These are phyloP conservation scores for Mesorhabditis spiculigera DNA, from an alignment of 2,888 invertebrate species.

Conservation along the genomic window DNA sequence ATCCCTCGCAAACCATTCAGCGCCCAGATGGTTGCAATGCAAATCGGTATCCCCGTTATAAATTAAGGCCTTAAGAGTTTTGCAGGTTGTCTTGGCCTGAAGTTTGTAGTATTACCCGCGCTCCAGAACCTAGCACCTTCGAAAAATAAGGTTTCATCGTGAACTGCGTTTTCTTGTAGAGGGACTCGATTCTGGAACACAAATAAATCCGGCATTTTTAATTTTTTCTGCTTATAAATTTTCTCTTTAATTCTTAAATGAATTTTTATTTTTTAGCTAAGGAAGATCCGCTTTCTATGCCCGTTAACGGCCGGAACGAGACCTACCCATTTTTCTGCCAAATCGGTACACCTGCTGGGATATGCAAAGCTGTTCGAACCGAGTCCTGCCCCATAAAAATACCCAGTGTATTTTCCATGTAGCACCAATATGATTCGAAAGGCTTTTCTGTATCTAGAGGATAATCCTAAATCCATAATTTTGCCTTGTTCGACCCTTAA, in stretches of 20 bases:
- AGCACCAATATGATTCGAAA: conserved; percentile 32
- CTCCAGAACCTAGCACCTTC: background rate
- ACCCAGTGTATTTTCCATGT: conserved; percentile 25
- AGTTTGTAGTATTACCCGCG: too few relatives aligned
- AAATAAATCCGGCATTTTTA: background rate
- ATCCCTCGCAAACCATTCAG: conserved; percentile 46
- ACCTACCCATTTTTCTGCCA: conserved; percentile 35
- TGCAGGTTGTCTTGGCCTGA: background rate
- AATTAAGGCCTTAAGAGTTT: conserved; percentile 36
- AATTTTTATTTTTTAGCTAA: too few relatives aligned
- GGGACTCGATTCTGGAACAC: background rate
- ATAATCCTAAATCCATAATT: conserved; percentile 17
- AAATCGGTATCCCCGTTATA: conserved; percentile 53
- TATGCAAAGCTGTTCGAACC: conserved; percentile 38
- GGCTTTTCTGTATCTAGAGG: conserved; percentile 35
- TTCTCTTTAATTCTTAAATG: background rate
- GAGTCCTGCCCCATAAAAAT: conserved; percentile 26
- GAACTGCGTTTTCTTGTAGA: background rate
- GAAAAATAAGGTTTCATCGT: background rate
- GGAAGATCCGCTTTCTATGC: too few relatives aligned
- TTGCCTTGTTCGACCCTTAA: background rate
- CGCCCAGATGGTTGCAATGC: conserved; percentile 48
- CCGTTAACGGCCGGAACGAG: background rate
- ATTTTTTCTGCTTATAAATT: background rate
- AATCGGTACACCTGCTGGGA: conserved; percentile 22